Percentiles rank a stretch among this genome's conserved stretches.
These are phyloP conservation scores for Epicauta chinensis DNA, from an alignment of 1,140 invertebrate species.

Conservation along the genomic window DNA sequence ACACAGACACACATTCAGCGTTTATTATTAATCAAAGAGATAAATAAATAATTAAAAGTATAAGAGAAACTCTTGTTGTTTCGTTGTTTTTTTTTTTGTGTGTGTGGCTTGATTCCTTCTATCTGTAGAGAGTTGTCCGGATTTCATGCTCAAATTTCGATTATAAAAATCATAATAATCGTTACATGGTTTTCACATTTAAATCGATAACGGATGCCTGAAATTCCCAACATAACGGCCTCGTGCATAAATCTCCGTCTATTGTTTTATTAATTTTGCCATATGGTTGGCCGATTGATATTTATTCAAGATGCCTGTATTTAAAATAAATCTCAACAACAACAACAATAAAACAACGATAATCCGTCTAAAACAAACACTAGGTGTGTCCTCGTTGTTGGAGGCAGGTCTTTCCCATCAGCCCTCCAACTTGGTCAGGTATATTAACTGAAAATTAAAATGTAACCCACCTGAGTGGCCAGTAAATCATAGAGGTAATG, in stretches of 20 bases:
- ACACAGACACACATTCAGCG: too few species aligned
- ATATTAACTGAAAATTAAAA: conserved; percentile 28
- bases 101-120: too few species aligned
- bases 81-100: too few species aligned
- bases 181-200: conserved; percentile 19
- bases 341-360: too few species aligned
- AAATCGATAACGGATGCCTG: conserved; percentile 10
- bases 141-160: too few species aligned
- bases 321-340: too few species aligned
- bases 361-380: conserved; percentile 22
- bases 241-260: conserved; percentile 10
- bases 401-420: too few species aligned
- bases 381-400: conserved; percentile 18
- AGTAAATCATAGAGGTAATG: conserved; percentile 27
- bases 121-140: too few species aligned
- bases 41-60: not conserved
- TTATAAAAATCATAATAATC: conserved; percentile 2
- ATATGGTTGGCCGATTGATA: not conserved
- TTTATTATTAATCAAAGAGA: conserved; percentile 10
- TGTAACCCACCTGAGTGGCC: conserved; percentile 26
- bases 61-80: too few species aligned
- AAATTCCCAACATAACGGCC: conserved; percentile 7
- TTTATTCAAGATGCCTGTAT: too few species aligned
- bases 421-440: conserved; percentile 7
- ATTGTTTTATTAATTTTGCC: conserved; percentile 9